A percentile compares a stretch with the other conserved stretches of the same genome.
phyloP scores from a whole-genome alignment of 2,888 invertebrate species.

The Agriotes lineatus region DNA sequence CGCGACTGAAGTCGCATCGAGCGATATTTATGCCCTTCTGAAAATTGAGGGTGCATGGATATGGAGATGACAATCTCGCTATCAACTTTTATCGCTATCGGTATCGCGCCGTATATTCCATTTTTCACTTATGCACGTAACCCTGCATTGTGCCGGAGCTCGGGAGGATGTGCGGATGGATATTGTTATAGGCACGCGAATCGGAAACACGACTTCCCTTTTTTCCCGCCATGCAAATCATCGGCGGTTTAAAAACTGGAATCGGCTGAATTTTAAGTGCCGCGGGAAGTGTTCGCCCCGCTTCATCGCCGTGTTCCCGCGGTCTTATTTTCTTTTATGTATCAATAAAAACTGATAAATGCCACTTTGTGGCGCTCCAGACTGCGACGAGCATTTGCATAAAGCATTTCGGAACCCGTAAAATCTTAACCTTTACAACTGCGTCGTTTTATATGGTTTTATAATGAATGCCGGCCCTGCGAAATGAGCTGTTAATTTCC shows the following conservation, averaged over 20 bases:
- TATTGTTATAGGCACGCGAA: conserved; percentile 23
- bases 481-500: no score
- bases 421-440: not conserved
- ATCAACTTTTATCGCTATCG: conserved; percentile 44
- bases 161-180: conserved; percentile 27
- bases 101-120: conserved; percentile 40
- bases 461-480: not conserved
- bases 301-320: not conserved
- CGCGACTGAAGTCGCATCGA: conserved; percentile 6
- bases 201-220: conserved; percentile 36
- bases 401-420: not conserved
- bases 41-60: conserved; percentile 31
- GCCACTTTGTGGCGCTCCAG: not conserved
- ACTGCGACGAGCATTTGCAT: not conserved
- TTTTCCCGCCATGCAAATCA: conserved; percentile 17
- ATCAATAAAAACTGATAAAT: conserved; percentile 6
- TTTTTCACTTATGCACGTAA: conserved; percentile 41
- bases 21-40: conserved; percentile 28
- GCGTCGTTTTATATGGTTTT: not conserved
- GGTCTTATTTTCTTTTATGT: conserved; percentile 1
- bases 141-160: conserved; percentile 20
- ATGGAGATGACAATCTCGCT: conserved; percentile 38
- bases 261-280: conserved; percentile 1
- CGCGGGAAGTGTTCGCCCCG: not conserved
- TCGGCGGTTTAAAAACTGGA: not conserved